Conservation (phyloP, 2,113 vertebrate genomes). For the Cisticola juncidis region DNA sequence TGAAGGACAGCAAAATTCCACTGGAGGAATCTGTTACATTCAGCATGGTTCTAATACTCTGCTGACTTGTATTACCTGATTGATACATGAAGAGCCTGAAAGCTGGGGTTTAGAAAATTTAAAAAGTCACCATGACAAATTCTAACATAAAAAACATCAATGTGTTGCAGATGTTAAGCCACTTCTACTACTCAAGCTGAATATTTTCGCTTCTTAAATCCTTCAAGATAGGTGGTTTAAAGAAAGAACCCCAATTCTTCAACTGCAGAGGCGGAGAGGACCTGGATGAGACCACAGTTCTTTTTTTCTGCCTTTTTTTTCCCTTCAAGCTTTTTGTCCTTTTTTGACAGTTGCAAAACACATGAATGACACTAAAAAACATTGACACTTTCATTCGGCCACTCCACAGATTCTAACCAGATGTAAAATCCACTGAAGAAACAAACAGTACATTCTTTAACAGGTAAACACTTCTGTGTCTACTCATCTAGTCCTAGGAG, state of each 20-base stretch:
- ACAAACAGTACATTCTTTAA: accelerated
- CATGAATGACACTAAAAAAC: background rate
- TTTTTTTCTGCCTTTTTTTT: background rate
- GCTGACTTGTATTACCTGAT: background rate
- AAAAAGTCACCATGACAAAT: background rate
- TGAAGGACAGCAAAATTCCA: background rate
- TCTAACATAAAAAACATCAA: background rate
- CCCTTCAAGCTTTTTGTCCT: background rate
- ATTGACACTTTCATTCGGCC: accelerated
- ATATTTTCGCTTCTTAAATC: background rate
- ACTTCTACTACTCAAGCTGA: background rate
- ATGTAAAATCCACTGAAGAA: background rate
- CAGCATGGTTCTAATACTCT: background rate
- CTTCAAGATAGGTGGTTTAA: background rate
- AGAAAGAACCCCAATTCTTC: background rate
- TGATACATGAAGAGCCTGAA: background rate
- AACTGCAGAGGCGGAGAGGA: background rate
- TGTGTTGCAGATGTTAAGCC: background rate
- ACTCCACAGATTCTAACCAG: background rate
- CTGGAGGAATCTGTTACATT: background rate
- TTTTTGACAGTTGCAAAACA: background rate
- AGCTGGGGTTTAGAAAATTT: background rate
- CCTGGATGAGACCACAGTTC: background rate
- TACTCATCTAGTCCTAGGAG: background rate
- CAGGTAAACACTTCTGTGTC: accelerated